Conservation (phyloP, 2,797 vertebrate genomes). For the Gila robusta region DNA sequence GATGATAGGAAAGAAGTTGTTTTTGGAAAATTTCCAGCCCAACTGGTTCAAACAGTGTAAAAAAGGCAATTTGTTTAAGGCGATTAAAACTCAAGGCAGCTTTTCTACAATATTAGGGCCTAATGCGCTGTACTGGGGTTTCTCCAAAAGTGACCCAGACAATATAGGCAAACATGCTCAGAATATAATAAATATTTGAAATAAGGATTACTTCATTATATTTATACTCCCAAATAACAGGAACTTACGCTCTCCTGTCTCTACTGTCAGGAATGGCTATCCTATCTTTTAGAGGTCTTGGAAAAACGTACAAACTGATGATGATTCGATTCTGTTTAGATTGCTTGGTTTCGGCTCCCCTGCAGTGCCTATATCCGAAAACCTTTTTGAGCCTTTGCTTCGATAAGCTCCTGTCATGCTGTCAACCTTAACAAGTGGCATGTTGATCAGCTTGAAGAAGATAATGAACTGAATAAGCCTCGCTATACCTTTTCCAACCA, state of each 20-base stretch:
- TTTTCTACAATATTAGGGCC: not conserved
- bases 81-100: constrained; percentile 15
- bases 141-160: not conserved
- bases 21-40: constrained; percentile 6
- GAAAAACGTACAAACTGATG: constrained; percentile 64
- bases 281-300: constrained; percentile 59
- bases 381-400: constrained; percentile 53
- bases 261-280: constrained; percentile 11
- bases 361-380: constrained; percentile 46
- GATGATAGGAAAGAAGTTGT: not conserved
- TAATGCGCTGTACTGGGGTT: not conserved
- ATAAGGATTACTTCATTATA: not conserved
- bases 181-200: not conserved
- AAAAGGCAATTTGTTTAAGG: constrained; percentile 6
- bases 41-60: not conserved
- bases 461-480: constrained; percentile 64
- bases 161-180: not conserved
- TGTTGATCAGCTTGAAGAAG: constrained; percentile 55
- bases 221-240: constrained; percentile 1
- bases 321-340: constrained; percentile 52
- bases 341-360: constrained; percentile 42
- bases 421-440: constrained; percentile 56
- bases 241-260: not conserved
- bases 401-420: constrained; percentile 57
- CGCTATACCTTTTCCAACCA: constrained; percentile 39